Conservation (phyloP, 30 jellyfish, hydroid and myxozoan species). For the Phacellophora camtschatica region DNA sequence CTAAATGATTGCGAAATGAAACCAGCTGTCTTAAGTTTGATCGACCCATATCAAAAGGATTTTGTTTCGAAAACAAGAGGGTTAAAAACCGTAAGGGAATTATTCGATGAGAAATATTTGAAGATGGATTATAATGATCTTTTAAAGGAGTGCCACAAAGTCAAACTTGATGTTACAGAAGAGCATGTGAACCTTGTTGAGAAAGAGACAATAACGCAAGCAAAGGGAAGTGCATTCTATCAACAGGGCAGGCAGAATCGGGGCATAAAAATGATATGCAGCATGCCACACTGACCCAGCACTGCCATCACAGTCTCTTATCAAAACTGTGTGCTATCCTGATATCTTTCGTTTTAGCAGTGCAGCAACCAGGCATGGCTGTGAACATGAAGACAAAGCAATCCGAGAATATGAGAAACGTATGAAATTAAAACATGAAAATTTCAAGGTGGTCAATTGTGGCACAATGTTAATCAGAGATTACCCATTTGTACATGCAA, state of each 20-base stretch:
- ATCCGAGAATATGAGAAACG: neutral
- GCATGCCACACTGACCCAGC: neutral
- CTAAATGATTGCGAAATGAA: no score
- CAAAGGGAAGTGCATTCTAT: neutral
- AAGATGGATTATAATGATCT: no score
- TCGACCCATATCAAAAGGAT: no score
- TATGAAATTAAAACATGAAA: neutral
- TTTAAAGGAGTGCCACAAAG: no score
- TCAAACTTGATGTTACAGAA: no score
- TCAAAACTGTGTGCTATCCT: neutral
- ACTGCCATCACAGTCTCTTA: neutral
- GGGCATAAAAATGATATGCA: neutral
- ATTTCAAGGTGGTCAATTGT: neutral
- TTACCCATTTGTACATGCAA: constrained; percentile 3
- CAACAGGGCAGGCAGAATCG: no score
- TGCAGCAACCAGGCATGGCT: neutral
- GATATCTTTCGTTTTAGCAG: neutral
- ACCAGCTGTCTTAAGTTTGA: no score
- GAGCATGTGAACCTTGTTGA: neutral
- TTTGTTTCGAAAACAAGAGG: no score
- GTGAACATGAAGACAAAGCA: neutral
- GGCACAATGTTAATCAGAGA: constrained; percentile 6
- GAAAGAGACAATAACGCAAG: neutral
- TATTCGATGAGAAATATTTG: no score
- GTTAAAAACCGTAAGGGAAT: no score